These are phyloP conservation scores for Drosophila tristis DNA, from an alignment of 1,140 invertebrate species.

Conservation along the genomic window DNA sequence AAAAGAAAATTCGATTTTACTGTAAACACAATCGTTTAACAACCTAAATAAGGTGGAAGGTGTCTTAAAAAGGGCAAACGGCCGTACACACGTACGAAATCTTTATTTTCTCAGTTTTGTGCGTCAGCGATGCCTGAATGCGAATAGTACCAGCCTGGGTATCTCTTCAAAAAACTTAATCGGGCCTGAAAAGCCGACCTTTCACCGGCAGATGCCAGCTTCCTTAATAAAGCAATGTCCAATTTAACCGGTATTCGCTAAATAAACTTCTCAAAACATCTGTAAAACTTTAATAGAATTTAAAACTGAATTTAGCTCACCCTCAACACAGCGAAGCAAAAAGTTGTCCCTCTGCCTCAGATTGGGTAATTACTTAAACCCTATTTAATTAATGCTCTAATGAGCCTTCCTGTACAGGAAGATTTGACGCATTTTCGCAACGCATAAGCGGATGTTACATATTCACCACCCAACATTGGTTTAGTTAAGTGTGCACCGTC, in stretches of 20 bases:
- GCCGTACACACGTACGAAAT: constrained; percentile 57
- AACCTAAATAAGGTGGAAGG: constrained; percentile 36
- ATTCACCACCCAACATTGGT: no score
- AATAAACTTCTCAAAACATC: constrained; percentile 32
- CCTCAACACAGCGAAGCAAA: no score
- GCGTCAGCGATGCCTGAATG: constrained; percentile 51
- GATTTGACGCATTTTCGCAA: no score
- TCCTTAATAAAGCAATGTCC: constrained; percentile 38
- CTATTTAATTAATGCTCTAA: no score
- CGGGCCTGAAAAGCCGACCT: not conserved
- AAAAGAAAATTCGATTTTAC: constrained; percentile 56
- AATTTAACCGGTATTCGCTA: constrained; percentile 29
- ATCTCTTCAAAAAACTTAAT: not conserved
- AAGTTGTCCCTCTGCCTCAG: no score
- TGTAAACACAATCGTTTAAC: constrained; percentile 48
- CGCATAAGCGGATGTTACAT: no score
- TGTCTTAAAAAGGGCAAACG: constrained; percentile 22
- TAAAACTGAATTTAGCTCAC: constrained; percentile 29
- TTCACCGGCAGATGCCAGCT: constrained; percentile 13
- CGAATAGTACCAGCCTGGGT: constrained; percentile 6
- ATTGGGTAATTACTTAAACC: no score
- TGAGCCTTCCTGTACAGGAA: no score
- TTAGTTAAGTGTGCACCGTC: no score
- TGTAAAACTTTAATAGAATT: constrained; percentile 52
- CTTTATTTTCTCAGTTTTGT: constrained; percentile 56